Evolutionary conservation across 2,113 vertebrate species (phyloP).

Genomic region (Myiozetetes cayanensis): DNA sequence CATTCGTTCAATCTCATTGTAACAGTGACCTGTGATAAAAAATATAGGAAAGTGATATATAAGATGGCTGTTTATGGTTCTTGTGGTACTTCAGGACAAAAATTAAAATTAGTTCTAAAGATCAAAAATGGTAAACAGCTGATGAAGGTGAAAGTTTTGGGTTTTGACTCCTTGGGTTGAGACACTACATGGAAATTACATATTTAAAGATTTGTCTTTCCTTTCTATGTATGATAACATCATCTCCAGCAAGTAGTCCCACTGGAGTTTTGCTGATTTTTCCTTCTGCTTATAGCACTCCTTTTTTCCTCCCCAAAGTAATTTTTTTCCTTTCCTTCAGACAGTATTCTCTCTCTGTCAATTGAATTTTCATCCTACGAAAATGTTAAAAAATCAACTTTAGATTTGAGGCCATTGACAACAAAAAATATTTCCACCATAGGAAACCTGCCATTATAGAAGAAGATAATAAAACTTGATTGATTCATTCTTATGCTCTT

Average conservation of each 20-base stretch:
- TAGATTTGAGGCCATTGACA: not conserved
- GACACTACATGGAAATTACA: not conserved
- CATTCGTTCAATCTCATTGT: not conserved
- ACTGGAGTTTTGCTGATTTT: not conserved
- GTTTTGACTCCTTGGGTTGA: not conserved
- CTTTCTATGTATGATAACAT: not conserved
- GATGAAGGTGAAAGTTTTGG: not conserved
- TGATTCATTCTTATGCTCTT: not conserved
- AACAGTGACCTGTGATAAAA: not conserved
- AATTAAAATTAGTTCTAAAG: not conserved
- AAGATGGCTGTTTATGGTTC: not conserved
- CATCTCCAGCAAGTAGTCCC: not conserved
- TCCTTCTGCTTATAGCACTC: not conserved
- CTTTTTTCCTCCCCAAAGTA: not conserved
- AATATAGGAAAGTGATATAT: not conserved
- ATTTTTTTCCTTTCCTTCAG: not conserved
- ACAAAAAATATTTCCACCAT: not conserved
- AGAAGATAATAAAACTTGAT: not conserved
- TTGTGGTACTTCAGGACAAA: not conserved
- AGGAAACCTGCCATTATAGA: not conserved
- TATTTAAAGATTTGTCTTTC: not conserved
- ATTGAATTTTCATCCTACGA: not conserved
- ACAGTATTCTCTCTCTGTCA: not conserved
- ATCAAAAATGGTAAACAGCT: not conserved
- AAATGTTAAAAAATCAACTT: slow-evolving; percentile 2